Evolutionary conservation across 2,888 invertebrate genomes (phyloP), one percentile per base, ranked within the genome.

Genomic region (Orchesellides sinensis): DNA sequence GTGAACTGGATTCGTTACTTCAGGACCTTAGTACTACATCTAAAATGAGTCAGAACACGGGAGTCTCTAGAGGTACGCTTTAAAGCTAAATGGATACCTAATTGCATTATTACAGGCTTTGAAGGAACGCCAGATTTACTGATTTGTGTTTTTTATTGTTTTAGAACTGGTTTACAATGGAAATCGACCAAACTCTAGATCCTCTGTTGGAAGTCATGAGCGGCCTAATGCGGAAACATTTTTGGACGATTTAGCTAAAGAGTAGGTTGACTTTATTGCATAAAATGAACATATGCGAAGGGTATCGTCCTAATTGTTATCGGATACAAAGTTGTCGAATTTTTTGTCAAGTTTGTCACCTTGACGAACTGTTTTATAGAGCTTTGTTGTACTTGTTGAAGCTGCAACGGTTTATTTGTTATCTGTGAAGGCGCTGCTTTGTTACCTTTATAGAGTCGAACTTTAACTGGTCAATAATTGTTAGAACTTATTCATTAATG

Each of bases 1-100:
- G 96, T 0, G 98, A 98, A 90, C 90, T 98, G 89, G 98, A 98
- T 90, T 96, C 95, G 17, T 92, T 98, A 70, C 92, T 98, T 77
- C 95, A 97, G 89, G 98, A 98, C 90, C 92, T 98, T 88, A 97
- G 97, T 91, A 84, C 88, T 21, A 84, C 86, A 6, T 85, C 87
- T 12, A 88, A 87, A 65, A 80, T 83, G 69, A 83, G 84, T 83
- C 88, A 86, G 14, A 84, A 83, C 66, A 85, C 87, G 35, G 74
- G 84, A 45, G 70, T 84, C 10, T 81, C 85, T 45, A 79, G 86
- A 79, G 88, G 87, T 81, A 66, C 17, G 61, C 14, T 61, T 10
- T 12, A 19, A 8, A 49, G 23, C 25, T 40, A 52, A 21, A 52
- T 8, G 27, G 4, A 59, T n/a, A 59, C n/a, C 27, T 47, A 47